Conservation (phyloP, 2,797 vertebrate species). For the Fratercula arctica region DNA sequence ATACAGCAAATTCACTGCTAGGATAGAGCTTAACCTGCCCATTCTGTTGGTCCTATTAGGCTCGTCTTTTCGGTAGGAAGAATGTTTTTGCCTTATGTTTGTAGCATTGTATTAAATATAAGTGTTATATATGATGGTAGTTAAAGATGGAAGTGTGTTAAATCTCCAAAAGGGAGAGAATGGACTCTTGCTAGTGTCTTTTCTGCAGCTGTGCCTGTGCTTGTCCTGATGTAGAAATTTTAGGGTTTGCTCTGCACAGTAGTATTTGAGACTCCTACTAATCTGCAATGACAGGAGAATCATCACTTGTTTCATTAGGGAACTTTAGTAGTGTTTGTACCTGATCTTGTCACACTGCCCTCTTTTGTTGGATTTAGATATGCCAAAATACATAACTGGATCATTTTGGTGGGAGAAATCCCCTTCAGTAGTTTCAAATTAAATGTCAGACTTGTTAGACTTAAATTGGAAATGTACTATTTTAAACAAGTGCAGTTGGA, state of each 20-base stretch:
- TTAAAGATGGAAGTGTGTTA: not conserved
- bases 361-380: not conserved
- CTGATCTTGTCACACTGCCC: not conserved
- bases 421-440: not conserved
- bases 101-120: not conserved
- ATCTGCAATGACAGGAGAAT: not conserved
- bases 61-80: not conserved
- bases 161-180: not conserved
- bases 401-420: not conserved
- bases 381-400: not conserved
- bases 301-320: not conserved
- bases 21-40: not conserved
- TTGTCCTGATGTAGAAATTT: not conserved
- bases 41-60: not conserved
- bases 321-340: not conserved
- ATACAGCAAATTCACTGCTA: not conserved
- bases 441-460: not conserved
- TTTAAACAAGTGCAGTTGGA: not conserved
- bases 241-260: not conserved
- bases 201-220: not conserved
- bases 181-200: not conserved
- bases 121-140: not conserved
- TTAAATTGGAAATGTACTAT: not conserved
- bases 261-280: not conserved
- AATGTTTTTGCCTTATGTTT: not conserved